Evolutionary conservation across 2,888 invertebrate species (phyloP).

Genomic region (Chymomyza caudatula): DNA sequence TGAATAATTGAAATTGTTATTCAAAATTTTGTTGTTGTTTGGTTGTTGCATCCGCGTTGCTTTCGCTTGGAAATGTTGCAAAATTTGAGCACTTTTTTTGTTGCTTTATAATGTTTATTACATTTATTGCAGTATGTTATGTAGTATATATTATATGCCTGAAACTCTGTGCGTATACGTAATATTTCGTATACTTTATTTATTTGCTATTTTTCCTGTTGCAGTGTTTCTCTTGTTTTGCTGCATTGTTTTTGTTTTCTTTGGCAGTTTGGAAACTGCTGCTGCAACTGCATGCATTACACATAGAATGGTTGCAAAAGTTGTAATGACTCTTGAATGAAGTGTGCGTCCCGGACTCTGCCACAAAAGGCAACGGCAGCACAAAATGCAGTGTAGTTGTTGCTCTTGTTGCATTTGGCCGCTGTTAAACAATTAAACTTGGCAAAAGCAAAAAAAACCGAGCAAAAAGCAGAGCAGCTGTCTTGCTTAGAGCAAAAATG

Average conservation of each 20-base stretch:
- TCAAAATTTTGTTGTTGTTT: constrained; percentile 35
- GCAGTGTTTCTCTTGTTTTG: constrained; percentile 14
- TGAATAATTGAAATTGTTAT: constrained; percentile 55
- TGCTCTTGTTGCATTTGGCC: background rate
- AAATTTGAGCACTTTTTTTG: constrained; percentile 19
- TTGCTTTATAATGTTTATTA: constrained; percentile 9
- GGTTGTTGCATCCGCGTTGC: constrained; percentile 24
- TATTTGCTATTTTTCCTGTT: background rate
- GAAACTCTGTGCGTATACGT: constrained; percentile 3
- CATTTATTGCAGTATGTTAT: background rate
- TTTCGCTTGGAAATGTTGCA: constrained; percentile 34
- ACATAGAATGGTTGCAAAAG: constrained; percentile 17
- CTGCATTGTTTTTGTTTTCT: background rate
- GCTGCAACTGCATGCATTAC: background rate
- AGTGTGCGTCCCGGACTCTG: constrained; percentile 29
- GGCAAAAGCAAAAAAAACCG: constrained; percentile 23
- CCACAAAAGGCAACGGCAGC: background rate
- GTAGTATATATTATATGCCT: constrained; percentile 8
- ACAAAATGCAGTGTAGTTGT: background rate
- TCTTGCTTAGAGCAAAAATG: too few species aligned
- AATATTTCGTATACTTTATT: constrained; percentile 9
- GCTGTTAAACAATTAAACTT: constrained; percentile 1
- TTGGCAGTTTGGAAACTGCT: background rate
- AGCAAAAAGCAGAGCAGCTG: constrained; percentile 11
- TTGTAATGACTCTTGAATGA: constrained; percentile 28